phyloP scores from a whole-genome alignment of 2,113 vertebrate genomes.

The Micronycteris hirsuta region DNA sequence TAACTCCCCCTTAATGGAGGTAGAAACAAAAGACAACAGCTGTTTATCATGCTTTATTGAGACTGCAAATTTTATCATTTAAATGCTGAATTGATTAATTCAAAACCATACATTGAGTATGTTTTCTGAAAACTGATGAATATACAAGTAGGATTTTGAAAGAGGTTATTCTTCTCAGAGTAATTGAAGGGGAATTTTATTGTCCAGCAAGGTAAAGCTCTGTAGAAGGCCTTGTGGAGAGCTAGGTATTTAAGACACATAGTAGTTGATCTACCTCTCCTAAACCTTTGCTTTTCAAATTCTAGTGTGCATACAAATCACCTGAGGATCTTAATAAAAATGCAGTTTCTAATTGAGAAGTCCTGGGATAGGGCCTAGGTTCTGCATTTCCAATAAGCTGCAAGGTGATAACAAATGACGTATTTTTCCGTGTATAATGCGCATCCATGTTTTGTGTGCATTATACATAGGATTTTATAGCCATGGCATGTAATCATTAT shows the following conservation, averaged over 20 bases:
- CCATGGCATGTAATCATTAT: no score
- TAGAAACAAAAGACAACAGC: conserved; percentile 27
- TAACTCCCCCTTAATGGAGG: neutral
- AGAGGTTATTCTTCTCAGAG: neutral
- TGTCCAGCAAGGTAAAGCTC: neutral
- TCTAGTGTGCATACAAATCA: neutral
- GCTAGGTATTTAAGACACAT: neutral
- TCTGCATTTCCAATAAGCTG: neutral
- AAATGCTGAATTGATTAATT: neutral
- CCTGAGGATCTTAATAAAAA: neutral
- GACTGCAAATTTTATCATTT: neutral
- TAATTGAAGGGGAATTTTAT: neutral
- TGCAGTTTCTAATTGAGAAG: neutral
- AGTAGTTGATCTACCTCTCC: neutral
- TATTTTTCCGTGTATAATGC: no score
- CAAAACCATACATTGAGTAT: neutral
- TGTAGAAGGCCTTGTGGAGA: neutral
- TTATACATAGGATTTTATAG: no score
- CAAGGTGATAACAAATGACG: neutral
- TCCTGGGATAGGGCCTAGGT: neutral
- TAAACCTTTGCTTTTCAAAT: neutral
- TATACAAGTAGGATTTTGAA: neutral
- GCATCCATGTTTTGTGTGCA: no score
- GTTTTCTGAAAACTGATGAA: conserved; percentile 14
- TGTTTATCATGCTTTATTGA: conserved; percentile 30